Evolutionary conservation across 2,888 invertebrate species (phyloP).

Genomic region (Metacarcinus magister): DNA sequence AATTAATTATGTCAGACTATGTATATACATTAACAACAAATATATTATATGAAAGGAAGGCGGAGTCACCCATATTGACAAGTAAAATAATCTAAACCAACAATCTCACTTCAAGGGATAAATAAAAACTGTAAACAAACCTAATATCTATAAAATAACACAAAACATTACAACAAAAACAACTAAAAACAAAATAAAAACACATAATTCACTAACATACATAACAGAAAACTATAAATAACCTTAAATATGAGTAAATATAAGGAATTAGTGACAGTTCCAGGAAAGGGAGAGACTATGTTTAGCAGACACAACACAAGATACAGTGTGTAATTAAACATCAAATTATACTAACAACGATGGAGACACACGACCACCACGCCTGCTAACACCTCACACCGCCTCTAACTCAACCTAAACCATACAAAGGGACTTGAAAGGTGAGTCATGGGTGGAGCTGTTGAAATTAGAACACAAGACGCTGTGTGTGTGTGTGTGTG

Average conservation of each 20-base stretch:
- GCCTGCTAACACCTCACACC: background rate
- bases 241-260: background rate
- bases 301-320: background rate
- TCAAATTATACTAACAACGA: background rate
- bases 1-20: background rate
- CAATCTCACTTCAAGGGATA: background rate
- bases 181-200: background rate
- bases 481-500: background rate
- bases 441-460: background rate
- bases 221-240: too few relatives aligned
- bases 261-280: background rate
- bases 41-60: background rate
- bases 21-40: background rate
- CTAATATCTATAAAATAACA: background rate
- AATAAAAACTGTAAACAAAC: background rate
- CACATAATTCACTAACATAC: too few relatives aligned
- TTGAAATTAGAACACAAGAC: background rate
- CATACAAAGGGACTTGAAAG: background rate
- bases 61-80: conserved; percentile 68
- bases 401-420: background rate
- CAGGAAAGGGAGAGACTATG: background rate
- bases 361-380: background rate
- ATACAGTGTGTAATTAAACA: background rate
- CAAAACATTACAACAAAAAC: background rate
- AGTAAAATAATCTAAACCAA: background rate